Base-by-base conservation (phyloP, 2,113 vertebrate species). In the Perca schrenkii region DNA sequence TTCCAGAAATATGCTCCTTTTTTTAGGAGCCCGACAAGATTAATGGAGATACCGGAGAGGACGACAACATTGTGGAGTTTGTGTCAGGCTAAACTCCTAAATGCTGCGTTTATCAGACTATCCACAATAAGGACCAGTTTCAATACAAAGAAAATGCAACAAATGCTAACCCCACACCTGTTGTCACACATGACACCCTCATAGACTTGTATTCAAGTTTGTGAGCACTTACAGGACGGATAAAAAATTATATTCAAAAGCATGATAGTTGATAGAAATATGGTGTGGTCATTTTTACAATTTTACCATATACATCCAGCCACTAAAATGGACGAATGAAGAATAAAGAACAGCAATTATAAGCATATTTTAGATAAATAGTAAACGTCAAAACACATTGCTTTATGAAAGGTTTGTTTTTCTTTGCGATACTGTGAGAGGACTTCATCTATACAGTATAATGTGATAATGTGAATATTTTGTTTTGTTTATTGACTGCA, bases 1-100 rank as follows among this genome's bases (percentile, higher is more conserved):
- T 62, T 62, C 49, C 49, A 79, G 58, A 78, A 77, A 77, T 79
- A 57, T 21, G 72, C 66, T 52, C 13, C 4, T 52, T 66, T 70
- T 64, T 80, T 79, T n/a, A 54, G 31, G 13, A 66, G 43, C 49
- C 1, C 1, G 16, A 58, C 65, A 88, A 76, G 70, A 83, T 80
- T 83, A 79, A 81, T 85, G 49, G 73, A 60, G 60, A 62, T 71
- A 72, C 25, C 4, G 8, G 43, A 74, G 34, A 82, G 60, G 70
- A 78, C 8, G 53, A 75, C 43, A 74, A 65, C 66, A 66, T 14
- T 43, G 56, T 66, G 7, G 70, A 66, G 67, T 75, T 72, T 46
- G 36, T 60, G 49, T 69, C 43, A 74, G 53, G 56, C 6, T 43
- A 28, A 53, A 71, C 5, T 22, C 50, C 11, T 56, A 4, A 65